Evolutionary conservation across 2,888 invertebrate genomes (phyloP).

Genomic region (Caenorhabditis auriculariae): DNA sequence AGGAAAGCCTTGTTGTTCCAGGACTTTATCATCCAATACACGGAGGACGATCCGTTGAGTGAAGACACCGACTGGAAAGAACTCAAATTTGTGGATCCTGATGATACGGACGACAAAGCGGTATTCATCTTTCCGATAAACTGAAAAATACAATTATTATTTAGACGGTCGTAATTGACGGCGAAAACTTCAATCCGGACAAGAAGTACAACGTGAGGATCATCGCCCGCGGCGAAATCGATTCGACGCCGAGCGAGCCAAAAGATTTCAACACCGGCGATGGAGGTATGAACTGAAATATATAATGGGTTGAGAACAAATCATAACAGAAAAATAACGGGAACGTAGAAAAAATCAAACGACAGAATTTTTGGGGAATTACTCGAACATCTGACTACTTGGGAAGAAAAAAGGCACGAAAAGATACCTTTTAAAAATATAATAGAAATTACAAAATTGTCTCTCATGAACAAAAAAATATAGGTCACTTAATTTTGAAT

Average conservation of each 20-base stretch:
- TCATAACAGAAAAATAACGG: no score
- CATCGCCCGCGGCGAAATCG: constrained; percentile 58
- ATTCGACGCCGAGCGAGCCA: constrained; percentile 50
- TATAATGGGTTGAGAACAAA: no score
- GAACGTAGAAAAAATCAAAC: no score
- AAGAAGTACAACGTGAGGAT: constrained; percentile 58
- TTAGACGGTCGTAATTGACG: constrained; percentile 50
- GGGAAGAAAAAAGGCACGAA: no score
- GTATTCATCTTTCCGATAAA: no score
- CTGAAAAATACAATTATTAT: not conserved
- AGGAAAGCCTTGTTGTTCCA: no score
- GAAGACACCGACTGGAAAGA: constrained; percentile 62
- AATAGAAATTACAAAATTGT: no score
- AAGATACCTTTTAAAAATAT: no score
- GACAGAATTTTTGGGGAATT: no score
- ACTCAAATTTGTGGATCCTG: constrained; percentile 49
- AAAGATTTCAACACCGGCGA: constrained; percentile 51
- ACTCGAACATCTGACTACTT: no score
- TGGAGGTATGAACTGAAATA: constrained; percentile 53
- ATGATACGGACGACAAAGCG: constrained; percentile 39
- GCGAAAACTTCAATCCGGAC: constrained; percentile 61
- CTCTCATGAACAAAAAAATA: no score
- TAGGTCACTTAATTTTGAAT: no score
- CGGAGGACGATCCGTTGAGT: constrained; percentile 52
- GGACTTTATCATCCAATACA: constrained; percentile 59